Conservation (phyloP, 1,140 invertebrate genomes). For the Nebria ingens region DNA sequence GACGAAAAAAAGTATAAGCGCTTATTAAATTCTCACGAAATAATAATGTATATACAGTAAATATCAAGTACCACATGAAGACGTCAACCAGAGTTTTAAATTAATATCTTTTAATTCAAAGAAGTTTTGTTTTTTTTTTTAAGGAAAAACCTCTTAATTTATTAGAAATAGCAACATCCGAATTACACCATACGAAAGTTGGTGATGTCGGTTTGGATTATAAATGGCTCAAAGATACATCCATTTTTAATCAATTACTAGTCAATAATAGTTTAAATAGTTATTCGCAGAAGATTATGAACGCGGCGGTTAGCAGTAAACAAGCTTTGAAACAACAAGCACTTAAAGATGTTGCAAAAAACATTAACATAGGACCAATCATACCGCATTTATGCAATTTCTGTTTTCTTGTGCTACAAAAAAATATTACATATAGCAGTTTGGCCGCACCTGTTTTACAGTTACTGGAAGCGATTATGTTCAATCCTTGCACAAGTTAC, state of each 20-base stretch:
- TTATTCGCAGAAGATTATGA: slow-evolving; percentile 4
- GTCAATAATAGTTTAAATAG: slow-evolving; percentile 5
- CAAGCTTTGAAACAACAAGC: background rate
- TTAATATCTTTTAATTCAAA: too few relatives aligned
- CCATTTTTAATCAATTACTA: background rate
- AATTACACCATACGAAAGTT: background rate
- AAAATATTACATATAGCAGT: background rate
- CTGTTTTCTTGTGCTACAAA: background rate
- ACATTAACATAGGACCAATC: background rate
- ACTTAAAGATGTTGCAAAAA: slow-evolving; percentile 2
- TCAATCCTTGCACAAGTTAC: slow-evolving; percentile 2
- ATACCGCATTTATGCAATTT: slow-evolving; percentile 5
- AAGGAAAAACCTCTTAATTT: background rate
- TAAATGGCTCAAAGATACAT: slow-evolving; percentile 3
- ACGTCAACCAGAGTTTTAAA: too few relatives aligned
- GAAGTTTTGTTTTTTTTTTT: background rate
- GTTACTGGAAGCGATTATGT: background rate
- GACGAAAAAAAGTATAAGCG: too few relatives aligned
- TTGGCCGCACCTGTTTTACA: background rate
- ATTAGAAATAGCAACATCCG: background rate
- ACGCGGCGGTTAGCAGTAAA: background rate
- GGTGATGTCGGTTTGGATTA: background rate
- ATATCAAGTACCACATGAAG: too few relatives aligned
- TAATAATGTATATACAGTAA: too few relatives aligned
- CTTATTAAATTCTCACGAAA: too few relatives aligned